Percentiles rank a stretch among this genome's conserved stretches.
phyloP scores from a whole-genome alignment of 1,140 invertebrate species.

The Theocolax elegans region DNA sequence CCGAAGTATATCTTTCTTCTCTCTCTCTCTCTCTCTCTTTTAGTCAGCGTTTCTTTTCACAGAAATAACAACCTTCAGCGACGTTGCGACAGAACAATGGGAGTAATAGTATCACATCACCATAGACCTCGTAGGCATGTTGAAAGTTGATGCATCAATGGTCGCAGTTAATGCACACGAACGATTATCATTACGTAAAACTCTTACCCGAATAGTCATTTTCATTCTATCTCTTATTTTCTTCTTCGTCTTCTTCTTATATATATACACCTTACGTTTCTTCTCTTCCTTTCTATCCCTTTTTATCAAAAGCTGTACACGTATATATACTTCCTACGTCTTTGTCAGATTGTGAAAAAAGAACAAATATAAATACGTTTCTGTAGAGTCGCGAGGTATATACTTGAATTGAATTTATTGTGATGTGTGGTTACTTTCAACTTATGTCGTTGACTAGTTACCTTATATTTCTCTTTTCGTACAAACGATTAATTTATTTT shows the following conservation, averaged over 20 bases:
- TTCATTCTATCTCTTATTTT: neutral
- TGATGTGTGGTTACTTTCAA: too few species aligned
- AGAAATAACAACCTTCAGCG: slow-evolving; percentile 27
- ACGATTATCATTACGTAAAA: slow-evolving; percentile 36
- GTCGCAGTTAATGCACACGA: neutral
- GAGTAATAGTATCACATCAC: slow-evolving; percentile 37
- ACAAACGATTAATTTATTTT: too few species aligned
- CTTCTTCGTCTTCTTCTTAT: neutral
- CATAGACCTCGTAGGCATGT: slow-evolving; percentile 20
- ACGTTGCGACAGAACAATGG: slow-evolving; percentile 36
- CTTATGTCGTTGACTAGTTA: too few species aligned
- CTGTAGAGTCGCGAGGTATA: too few species aligned
- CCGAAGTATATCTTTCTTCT: slow-evolving; percentile 1
- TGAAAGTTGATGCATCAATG: slow-evolving; percentile 38
- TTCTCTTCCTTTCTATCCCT: neutral
- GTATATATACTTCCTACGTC: too few species aligned
- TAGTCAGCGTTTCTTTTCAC: slow-evolving; percentile 20
- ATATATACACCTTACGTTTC: neutral
- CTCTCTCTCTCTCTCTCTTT: slow-evolving; percentile 12
- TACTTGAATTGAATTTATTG: too few species aligned
- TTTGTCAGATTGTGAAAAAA: too few species aligned
- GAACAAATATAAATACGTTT: too few species aligned
- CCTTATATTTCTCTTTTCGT: too few species aligned
- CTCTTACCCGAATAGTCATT: neutral
- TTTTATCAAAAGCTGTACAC: too few species aligned